phyloP scores from a whole-genome alignment of 2,113 vertebrate species.

The Nycticorax nycticorax region DNA sequence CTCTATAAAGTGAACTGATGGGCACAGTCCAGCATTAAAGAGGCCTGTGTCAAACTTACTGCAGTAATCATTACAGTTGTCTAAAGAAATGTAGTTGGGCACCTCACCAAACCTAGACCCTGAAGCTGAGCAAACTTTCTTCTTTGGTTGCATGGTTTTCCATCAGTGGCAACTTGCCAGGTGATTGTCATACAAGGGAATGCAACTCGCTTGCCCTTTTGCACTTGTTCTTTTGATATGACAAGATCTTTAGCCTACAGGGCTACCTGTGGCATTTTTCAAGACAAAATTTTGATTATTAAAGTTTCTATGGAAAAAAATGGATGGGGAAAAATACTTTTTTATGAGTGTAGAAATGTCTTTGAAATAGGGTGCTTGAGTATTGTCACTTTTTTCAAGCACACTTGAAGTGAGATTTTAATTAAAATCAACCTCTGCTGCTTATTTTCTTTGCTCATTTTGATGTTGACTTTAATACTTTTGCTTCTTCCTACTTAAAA shows the following conservation, averaged over 20 bases:
- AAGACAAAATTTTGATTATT: background rate
- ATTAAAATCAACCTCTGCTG: background rate
- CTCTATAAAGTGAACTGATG: background rate
- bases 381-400: background rate
- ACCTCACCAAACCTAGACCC: background rate
- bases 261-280: background rate
- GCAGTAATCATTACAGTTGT: background rate
- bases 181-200: background rate
- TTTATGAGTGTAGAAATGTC: background rate
- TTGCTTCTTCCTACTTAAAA: background rate
- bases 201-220: background rate
- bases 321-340: background rate
- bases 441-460: background rate
- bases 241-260: background rate
- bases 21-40: background rate
- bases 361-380: background rate
- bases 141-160: background rate
- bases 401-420: background rate
- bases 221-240: background rate
- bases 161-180: background rate
- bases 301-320: background rate
- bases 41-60: background rate
- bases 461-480: background rate
- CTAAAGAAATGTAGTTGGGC: background rate
- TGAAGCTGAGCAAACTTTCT: background rate